Conservation (phyloP, 37 sponge, comb jelly and placozoan species). For the Bolinopsis microptera region DNA sequence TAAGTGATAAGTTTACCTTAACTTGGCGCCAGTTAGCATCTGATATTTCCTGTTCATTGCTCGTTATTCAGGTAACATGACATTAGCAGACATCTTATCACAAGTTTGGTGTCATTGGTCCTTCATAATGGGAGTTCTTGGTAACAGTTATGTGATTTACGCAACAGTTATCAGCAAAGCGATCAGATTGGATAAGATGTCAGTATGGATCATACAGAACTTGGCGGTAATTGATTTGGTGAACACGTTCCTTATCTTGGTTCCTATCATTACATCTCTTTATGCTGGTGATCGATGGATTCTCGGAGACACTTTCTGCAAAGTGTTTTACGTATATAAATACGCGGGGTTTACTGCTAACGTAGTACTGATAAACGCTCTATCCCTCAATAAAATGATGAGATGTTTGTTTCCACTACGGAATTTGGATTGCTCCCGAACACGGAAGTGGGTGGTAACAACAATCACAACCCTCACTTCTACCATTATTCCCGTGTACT, state of each 20-base stretch:
- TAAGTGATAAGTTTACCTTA: too few species aligned
- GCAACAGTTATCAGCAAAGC: neutral
- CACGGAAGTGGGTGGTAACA: neutral
- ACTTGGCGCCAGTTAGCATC: too few species aligned
- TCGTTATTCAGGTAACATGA: too few species aligned
- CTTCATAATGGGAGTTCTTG: neutral
- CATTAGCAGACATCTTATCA: neutral
- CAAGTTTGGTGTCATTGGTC: neutral
- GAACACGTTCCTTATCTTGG: neutral
- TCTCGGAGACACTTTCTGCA: neutral
- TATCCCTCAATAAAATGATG: neutral
- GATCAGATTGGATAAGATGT: neutral
- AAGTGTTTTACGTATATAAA: neutral
- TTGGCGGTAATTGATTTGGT: neutral
- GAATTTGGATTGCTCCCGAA: neutral
- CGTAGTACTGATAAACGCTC: neutral
- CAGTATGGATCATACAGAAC: slow-evolving; percentile 19
- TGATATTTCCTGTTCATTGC: too few species aligned
- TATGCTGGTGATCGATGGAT: neutral
- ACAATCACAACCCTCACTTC: neutral
- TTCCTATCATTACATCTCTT: neutral
- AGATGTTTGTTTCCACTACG: neutral
- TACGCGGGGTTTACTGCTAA: neutral
- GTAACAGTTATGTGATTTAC: neutral
- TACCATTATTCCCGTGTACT: neutral